Evolutionary conservation across 37 sponge, comb jelly and placozoan genomes (phyloP).

Genomic region (Amphimedon queenslandica): DNA sequence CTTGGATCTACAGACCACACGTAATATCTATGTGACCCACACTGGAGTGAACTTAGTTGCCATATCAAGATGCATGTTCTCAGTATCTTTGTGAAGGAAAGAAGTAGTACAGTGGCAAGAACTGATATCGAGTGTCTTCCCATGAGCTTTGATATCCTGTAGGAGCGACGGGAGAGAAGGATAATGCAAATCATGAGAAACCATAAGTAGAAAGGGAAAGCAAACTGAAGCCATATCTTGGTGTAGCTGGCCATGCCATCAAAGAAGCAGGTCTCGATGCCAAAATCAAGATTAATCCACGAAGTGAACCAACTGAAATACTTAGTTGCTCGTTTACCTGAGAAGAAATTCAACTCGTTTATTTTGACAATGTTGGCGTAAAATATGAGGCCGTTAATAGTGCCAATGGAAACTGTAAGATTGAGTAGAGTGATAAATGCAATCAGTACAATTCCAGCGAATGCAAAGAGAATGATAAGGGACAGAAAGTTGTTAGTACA

Average conservation of each 20-base stretch:
- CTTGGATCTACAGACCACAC: slow-evolving; percentile 26
- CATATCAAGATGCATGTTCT: slow-evolving; percentile 20
- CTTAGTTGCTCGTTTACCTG: neutral
- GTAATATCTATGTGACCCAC: neutral
- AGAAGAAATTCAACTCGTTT: neutral
- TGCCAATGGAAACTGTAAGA: slow-evolving; percentile 2
- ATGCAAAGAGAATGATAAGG: neutral
- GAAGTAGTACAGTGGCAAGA: slow-evolving; percentile 32
- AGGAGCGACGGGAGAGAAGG: slow-evolving; percentile 6
- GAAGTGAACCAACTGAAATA: slow-evolving; percentile 11
- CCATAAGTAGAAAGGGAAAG: slow-evolving; percentile 35
- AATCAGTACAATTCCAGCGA: neutral
- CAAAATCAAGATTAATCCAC: slow-evolving; percentile 47
- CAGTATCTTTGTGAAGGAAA: slow-evolving; percentile 24
- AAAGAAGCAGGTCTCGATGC: slow-evolving; percentile 34
- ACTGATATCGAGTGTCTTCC: slow-evolving; percentile 31
- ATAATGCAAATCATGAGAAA: slow-evolving; percentile 18
- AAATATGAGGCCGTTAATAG: slow-evolving; percentile 7
- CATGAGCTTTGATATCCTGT: neutral
- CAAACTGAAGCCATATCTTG: slow-evolving; percentile 42
- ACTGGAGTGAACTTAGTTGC: neutral
- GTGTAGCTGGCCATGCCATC: slow-evolving; percentile 31
- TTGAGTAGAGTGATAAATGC: neutral
- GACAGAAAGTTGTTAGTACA: neutral
- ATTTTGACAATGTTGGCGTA: slow-evolving; percentile 10